Base-by-base conservation (phyloP, 2,888 invertebrate genomes). In the Drosophila bunnanda region DNA sequence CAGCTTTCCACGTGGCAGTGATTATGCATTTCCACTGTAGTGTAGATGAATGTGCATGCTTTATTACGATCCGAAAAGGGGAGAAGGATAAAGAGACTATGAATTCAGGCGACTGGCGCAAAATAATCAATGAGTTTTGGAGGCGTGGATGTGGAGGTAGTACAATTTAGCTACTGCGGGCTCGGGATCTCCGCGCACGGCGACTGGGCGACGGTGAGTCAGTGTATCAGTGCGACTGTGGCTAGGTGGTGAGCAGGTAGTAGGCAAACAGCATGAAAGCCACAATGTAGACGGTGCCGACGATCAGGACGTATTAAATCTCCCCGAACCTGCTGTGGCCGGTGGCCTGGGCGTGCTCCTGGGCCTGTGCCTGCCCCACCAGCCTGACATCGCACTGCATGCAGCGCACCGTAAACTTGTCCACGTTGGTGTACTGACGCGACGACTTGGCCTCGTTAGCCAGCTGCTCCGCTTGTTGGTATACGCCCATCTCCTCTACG, bases 381-480 rank as follows among this genome's bases (percentile, higher is more conserved):
- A 98, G 93, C 80, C 95, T 93, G 34, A 94, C 93, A 82, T 96
- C 94, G 90, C 98, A 98, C n/a, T 95, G 94, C 89, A 95, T 93
- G 92, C 98, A 98, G 78, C 96, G 95, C 15, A 98, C 92, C 0
- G 96, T 95, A 88, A 98, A 98, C 89, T 96, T 96, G 89, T 96
- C 95, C 7, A 98, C 94, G 93, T 98, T 98, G 0, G 98, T 98
- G 91, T 95, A 98, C 92, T 98, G 98, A 72, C 97, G 94, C 75
- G 97, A 96, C 1, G 96, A 96, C 91, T 97, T 97, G 0, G 98
- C 98, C 93, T 98, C 98, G 60, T 94, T 94, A 0, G 97, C 98
- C 54, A 99, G 91, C 86, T 97, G 96, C 80, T 96, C 95, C 0
- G 98, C 98, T 92, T 97, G 96, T 59, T 94, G 93, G 75, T 97